Percentiles rank a stretch among this genome's conserved stretches.
Evolutionary conservation across 53 echinoderm and acorn worm species (phyloP).

Genomic region (Zoroaster sp.): DNA sequence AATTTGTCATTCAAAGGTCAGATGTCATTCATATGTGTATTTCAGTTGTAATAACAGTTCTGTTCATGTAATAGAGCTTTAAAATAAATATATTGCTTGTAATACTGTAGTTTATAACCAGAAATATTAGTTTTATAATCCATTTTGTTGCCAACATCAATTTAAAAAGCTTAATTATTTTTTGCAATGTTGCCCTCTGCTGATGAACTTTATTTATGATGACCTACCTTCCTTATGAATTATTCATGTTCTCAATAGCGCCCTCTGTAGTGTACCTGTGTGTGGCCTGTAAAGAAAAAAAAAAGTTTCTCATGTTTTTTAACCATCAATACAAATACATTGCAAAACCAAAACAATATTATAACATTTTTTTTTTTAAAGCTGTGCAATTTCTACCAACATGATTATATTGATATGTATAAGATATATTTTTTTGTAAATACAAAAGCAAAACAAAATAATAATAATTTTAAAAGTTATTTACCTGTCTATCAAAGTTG

Average conservation of each 20-base stretch:
- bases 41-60: no score
- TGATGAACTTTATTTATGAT: neutral
- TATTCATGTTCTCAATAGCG: neutral
- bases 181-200: conserved; percentile 21
- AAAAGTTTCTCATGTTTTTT: conserved; percentile 3
- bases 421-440: neutral
- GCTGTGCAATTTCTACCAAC: no score
- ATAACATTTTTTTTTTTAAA: neutral
- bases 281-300: neutral
- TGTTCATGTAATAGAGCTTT: no score
- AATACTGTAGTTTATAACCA: no score
- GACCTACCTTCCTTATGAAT: neutral
- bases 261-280: neutral
- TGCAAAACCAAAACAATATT: neutral
- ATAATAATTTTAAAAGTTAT: neutral
- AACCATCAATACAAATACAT: no score
- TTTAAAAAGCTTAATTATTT: neutral
- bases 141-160: neutral
- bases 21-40: no score
- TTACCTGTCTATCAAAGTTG: conserved; percentile 57
- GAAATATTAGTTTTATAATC: neutral
- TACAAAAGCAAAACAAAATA: neutral
- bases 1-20: no score
- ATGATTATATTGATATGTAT: neutral
- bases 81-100: no score